Percentiles rank a stretch among this genome's conserved stretches.
Evolutionary conservation across 2,113 vertebrate genomes (phyloP).

Genomic region (Oryzias woworae): DNA sequence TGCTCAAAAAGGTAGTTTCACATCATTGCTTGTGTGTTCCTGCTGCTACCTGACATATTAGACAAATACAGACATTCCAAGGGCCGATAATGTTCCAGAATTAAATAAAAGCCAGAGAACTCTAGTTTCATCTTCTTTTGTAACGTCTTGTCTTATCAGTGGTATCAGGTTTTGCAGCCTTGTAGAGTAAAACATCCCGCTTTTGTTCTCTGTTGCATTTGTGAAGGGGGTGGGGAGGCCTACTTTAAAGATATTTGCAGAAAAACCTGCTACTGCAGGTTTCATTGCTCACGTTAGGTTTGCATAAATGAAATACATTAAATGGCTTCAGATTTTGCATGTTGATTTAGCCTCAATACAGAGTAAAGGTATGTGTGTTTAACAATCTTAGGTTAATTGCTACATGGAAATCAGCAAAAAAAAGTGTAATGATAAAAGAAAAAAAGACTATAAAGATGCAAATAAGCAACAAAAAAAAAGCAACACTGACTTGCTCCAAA

Average conservation of each 20-base stretch:
- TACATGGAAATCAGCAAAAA: too few species aligned
- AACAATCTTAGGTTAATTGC: too few species aligned
- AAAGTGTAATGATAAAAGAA: too few species aligned
- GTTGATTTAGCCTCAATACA: too few species aligned
- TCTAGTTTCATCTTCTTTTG: conserved; percentile 17
- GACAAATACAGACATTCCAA: neutral
- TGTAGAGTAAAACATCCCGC: conserved; percentile 10
- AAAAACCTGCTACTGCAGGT: neutral
- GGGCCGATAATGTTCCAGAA: neutral
- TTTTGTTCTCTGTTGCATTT: conserved; percentile 27
- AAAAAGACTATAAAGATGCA: too few species aligned
- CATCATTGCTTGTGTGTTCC: neutral
- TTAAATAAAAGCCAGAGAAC: neutral
- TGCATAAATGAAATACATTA: too few species aligned
- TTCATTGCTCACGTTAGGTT: neutral
- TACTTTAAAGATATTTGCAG: neutral
- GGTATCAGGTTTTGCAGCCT: conserved; percentile 14
- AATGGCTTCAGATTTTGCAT: too few species aligned
- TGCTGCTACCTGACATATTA: neutral
- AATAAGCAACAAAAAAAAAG: too few species aligned
- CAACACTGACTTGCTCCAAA: too few species aligned
- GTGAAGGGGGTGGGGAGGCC: neutral
- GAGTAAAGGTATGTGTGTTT: too few species aligned
- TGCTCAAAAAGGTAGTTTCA: neutral
- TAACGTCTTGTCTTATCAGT: neutral